A percentile compares a stretch with the other conserved stretches of the same genome.
These are phyloP conservation scores for Agrotis exclamationis DNA, from an alignment of 2,888 invertebrate genomes.

Conservation along the genomic window DNA sequence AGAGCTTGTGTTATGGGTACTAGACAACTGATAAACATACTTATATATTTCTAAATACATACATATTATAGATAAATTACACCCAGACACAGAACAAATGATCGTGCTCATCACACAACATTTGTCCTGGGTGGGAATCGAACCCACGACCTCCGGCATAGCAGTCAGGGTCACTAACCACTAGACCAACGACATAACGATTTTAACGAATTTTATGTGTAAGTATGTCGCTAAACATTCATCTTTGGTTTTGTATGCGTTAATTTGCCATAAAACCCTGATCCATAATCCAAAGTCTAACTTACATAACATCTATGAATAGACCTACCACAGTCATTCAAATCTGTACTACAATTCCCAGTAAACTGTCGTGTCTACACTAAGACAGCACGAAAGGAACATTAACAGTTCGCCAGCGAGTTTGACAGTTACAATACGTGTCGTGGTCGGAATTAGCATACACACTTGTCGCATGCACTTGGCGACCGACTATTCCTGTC, in stretches of 20 bases:
- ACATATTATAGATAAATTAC: too few relatives aligned
- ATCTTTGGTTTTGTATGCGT: background rate
- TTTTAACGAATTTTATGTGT: too few relatives aligned
- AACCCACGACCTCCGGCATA: too few relatives aligned
- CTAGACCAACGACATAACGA: too few relatives aligned
- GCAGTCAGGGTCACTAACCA: too few relatives aligned
- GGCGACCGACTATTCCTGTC: constrained; percentile 71
- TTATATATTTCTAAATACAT: too few relatives aligned
- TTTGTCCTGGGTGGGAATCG: too few relatives aligned
- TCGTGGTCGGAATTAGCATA: constrained; percentile 85
- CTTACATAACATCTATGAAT: constrained; percentile 24
- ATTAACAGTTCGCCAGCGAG: constrained; percentile 79
- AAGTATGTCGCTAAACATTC: too few relatives aligned
- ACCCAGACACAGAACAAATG: too few relatives aligned
- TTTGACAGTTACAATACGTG: constrained; percentile 85
- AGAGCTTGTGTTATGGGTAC: too few relatives aligned
- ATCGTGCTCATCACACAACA: too few relatives aligned
- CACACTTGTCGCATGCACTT: constrained; percentile 83
- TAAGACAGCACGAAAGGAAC: constrained; percentile 69
- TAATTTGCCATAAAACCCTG: constrained; percentile 11
- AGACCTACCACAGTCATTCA: constrained; percentile 24
- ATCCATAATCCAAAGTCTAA: constrained; percentile 17
- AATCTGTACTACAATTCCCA: constrained; percentile 42
- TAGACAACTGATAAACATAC: too few relatives aligned
- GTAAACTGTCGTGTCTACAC: constrained; percentile 71